Base-by-base conservation (phyloP, 1,140 invertebrate species). In the Anoplophora glabripennis region DNA sequence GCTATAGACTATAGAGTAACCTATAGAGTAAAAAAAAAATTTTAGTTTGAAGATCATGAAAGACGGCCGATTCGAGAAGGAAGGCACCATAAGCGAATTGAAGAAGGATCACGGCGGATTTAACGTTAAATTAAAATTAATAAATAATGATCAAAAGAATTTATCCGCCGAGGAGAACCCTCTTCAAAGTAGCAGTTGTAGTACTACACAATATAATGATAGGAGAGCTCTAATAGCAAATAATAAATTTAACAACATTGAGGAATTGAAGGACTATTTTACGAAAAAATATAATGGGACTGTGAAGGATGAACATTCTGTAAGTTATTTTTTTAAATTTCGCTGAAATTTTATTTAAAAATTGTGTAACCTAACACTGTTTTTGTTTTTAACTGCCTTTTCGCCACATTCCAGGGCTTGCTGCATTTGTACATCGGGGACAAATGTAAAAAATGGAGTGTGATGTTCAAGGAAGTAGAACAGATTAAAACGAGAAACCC, bases 41-140 rank as follows among this genome's bases (percentile, higher is more conserved):
- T 53, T 10, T 17, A 72, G 89, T 47, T 75, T 94, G 40, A 90
- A 86, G 4, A 94, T 95, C 40, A 90, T 96, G 90, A 85, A 88
- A 0, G 80, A 81, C 53, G 93, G 93, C 0, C 76, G 83, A 60
- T 79, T 94, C 48, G 77, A 77, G 57, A 79, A 76, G 53, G 64
- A 80, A 0, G 80, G 78, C 12, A 76, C 73, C 51, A 76, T 81
- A 49, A 76, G 75, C 15, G 68, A 77, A 17, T 61, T 83, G 0
- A 83, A 82, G 57, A 72, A 75, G 10, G 75, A 76, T 40, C 76
- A 76, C 11, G 70, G 73, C 57, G 80, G 80, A 17, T 80, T 77
- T 54, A 78, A 76, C 7, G 68, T 82, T 12, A 76, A 76, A 62
- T 60, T 82, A 7, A 79, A 75, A 46, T 17, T 74, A 17, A 63